phyloP scores from a whole-genome alignment of 1,140 invertebrate genomes.

The Listronotus bonariensis region DNA sequence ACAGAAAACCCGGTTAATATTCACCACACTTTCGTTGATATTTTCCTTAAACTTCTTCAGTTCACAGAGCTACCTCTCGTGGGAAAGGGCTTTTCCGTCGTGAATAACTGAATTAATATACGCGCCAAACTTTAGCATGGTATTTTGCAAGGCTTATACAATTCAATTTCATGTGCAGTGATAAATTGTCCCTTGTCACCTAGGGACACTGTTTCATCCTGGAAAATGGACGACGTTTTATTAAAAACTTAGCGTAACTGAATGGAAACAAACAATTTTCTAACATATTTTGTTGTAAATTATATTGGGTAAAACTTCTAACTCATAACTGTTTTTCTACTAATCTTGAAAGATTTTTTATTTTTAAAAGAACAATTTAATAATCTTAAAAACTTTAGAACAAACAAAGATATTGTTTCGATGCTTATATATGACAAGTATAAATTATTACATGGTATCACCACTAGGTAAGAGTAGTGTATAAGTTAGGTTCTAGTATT shows the following conservation, averaged over 20 bases:
- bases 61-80: neutral
- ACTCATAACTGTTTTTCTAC: too few species aligned
- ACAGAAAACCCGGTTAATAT: neutral
- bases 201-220: conserved; percentile 27
- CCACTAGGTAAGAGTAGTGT: too few species aligned
- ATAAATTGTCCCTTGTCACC: conserved; percentile 34
- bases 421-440: too few species aligned
- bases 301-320: too few species aligned
- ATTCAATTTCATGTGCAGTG: conserved; percentile 34
- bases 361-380: too few species aligned
- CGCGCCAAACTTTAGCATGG: conserved; percentile 34
- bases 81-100: conserved; percentile 18
- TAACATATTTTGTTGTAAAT: too few species aligned
- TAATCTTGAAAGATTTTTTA: too few species aligned
- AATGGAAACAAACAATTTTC: neutral
- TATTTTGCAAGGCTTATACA: conserved; percentile 32
- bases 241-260: neutral
- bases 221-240: conserved; percentile 14
- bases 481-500: too few species aligned
- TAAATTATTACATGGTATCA: too few species aligned
- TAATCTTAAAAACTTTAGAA: too few species aligned
- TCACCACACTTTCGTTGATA: neutral
- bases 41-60: conserved; percentile 9
- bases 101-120: conserved; percentile 36
- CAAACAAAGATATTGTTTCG: too few species aligned